phyloP scores from a whole-genome alignment of 2,888 invertebrate species.

The Hoplodrina blanda region DNA sequence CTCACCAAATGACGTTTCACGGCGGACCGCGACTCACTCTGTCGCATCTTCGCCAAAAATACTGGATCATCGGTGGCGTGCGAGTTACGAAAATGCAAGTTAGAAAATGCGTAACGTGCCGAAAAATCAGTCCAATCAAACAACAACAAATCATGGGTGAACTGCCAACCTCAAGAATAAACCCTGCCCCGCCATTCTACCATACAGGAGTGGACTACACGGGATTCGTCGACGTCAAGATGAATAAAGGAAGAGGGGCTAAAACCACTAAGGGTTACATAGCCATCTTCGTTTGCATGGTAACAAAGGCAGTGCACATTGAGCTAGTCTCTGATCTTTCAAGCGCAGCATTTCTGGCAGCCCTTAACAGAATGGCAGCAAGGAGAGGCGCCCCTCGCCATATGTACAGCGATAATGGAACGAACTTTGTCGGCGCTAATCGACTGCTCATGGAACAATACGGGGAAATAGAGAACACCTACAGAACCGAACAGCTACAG shows the following conservation, averaged over 20 bases:
- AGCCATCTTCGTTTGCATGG: conserved; percentile 20
- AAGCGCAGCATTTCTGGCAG: conserved; percentile 12
- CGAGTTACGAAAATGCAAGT: neutral
- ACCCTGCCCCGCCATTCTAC: conserved; percentile 14
- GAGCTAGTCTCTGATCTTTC: conserved; percentile 21
- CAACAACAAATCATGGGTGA: conserved; percentile 12
- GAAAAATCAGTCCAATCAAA: neutral
- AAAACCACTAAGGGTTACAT: conserved; percentile 21
- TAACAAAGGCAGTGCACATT: conserved; percentile 21
- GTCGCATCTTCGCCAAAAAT: neutral
- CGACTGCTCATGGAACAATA: neutral
- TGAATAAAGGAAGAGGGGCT: conserved; percentile 13
- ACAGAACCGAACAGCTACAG: neutral
- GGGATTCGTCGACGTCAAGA: conserved; percentile 20
- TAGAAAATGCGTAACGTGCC: conserved; percentile 4
- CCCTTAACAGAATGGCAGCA: too few relatives aligned
- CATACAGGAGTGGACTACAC: conserved; percentile 29
- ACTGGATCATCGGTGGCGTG: neutral
- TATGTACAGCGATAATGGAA: conserved; percentile 23
- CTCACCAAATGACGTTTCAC: neutral
- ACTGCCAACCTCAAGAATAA: conserved; percentile 6
- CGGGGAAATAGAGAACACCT: too few relatives aligned
- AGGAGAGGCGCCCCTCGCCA: neutral
- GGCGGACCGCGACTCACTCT: neutral
- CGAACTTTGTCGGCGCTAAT: conserved; percentile 16